Evolutionary conservation across 2,113 vertebrate genomes (phyloP).

Genomic region (Triplophysa tibetana): DNA sequence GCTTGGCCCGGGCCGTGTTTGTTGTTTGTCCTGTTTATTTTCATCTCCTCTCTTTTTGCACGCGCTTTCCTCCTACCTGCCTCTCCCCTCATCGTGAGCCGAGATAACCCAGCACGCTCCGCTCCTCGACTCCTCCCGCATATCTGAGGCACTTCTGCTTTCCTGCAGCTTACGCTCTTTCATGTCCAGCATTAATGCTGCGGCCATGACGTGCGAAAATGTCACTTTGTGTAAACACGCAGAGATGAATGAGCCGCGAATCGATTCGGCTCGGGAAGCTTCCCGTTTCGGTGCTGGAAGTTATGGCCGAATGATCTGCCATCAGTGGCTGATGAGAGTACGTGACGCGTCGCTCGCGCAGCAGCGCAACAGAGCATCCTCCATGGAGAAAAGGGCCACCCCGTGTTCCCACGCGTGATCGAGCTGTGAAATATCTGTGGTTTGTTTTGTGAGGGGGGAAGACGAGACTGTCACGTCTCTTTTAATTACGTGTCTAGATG

Average conservation of each 20-base stretch:
- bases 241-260: constrained; percentile 66
- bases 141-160: background rate
- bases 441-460: background rate
- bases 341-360: background rate
- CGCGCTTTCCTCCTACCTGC: constrained; percentile 4
- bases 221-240: constrained; percentile 59
- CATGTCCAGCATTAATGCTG: constrained; percentile 30
- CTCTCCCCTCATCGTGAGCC: background rate
- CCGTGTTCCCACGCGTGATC: constrained; percentile 67
- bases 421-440: background rate
- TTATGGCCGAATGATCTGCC: constrained; percentile 4
- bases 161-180: constrained; percentile 19
- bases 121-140: background rate
- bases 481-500: constrained; percentile 12
- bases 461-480: background rate
- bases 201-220: constrained; percentile 18
- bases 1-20: constrained; percentile 6
- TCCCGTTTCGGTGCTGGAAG: constrained; percentile 7
- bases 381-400: constrained; percentile 67
- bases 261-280: constrained; percentile 15
- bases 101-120: constrained; percentile 10
- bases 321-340: constrained; percentile 36
- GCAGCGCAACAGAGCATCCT: background rate
- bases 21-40: constrained; percentile 38
- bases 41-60: constrained; percentile 20